A percentile compares a stretch with the other conserved stretches of the same genome.
phyloP scores from a whole-genome alignment of 2,797 vertebrate genomes.

The Sciurus vulgaris region DNA sequence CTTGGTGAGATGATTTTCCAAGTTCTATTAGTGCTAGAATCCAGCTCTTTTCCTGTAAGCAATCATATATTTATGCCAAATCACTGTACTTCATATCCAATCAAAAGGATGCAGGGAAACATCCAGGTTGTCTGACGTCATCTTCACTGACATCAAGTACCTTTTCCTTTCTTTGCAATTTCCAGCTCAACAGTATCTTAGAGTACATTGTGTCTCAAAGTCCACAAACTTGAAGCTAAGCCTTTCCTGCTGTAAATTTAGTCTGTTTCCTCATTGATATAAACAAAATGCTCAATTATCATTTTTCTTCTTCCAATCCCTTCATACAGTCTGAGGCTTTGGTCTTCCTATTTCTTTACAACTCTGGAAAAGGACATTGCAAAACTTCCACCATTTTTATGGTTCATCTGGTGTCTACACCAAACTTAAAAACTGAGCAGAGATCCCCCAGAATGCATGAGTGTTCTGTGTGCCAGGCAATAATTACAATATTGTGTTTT shows the following conservation, averaged over 20 bases:
- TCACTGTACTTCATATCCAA: background rate
- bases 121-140: background rate
- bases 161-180: constrained; percentile 46
- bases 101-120: constrained; percentile 9
- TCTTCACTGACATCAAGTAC: constrained; percentile 15
- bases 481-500: background rate
- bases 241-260: constrained; percentile 51
- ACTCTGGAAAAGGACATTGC: background rate
- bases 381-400: background rate
- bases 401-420: background rate
- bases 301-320: background rate
- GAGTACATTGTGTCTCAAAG: background rate
- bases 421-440: background rate
- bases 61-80: background rate
- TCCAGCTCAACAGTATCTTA: constrained; percentile 30
- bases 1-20: background rate
- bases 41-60: background rate
- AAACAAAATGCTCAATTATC: constrained; percentile 46
- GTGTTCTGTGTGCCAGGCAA: background rate
- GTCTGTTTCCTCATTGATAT: constrained; percentile 46
- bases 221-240: constrained; percentile 16
- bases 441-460: background rate
- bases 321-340: background rate
- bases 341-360: background rate
- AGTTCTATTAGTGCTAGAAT: background rate